phyloP scores from a whole-genome alignment of 2,797 vertebrate species.

The Galago senegalensis region DNA sequence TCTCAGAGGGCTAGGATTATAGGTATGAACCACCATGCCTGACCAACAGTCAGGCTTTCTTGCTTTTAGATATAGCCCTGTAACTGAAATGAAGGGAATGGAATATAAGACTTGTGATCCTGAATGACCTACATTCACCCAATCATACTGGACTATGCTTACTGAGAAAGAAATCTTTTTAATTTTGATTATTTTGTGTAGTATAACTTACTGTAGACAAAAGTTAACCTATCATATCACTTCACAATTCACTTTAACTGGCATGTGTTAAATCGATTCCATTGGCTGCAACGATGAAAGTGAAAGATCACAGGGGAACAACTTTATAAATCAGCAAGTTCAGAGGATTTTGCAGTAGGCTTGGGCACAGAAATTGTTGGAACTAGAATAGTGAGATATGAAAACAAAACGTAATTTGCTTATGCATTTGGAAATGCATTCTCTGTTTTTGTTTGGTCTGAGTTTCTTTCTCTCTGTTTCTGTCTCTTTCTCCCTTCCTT shows the following conservation, averaged over 20 bases:
- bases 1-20: too few relatives aligned
- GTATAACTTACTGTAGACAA: neutral
- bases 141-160: neutral
- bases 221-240: neutral
- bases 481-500: neutral
- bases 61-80: neutral
- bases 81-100: neutral
- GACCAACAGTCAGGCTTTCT: neutral
- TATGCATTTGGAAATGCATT: constrained; percentile 3
- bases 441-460: neutral
- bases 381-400: neutral
- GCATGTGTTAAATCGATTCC: neutral
- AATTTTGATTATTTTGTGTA: neutral
- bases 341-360: neutral
- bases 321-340: neutral
- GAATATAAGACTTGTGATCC: neutral
- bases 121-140: neutral
- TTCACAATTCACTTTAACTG: neutral
- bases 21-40: too few relatives aligned
- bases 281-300: neutral
- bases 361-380: neutral
- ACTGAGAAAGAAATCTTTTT: neutral
- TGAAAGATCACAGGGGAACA: neutral
- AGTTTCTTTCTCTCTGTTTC: neutral
- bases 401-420: neutral